phyloP scores from a whole-genome alignment of 2,113 vertebrate species.

The Nycticorax nycticorax region DNA sequence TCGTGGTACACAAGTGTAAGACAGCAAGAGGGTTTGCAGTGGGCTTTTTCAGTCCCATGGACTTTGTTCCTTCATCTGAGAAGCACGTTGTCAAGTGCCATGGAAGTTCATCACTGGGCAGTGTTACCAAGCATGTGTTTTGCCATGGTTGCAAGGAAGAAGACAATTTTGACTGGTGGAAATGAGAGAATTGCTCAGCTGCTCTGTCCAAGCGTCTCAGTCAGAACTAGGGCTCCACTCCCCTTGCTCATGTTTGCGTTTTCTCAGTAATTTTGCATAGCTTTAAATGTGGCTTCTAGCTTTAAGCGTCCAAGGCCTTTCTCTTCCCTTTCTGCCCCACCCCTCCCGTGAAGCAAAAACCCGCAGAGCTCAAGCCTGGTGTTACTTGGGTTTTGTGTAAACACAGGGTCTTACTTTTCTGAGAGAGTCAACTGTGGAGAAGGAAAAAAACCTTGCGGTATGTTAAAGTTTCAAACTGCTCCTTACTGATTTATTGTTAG shows the following conservation, averaged over 20 bases:
- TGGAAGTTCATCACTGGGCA: neutral
- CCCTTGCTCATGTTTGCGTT: neutral
- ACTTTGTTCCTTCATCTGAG: neutral
- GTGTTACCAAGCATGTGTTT: neutral
- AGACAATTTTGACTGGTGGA: neutral
- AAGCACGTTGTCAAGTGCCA: neutral
- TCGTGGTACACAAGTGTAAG: neutral
- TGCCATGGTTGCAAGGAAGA: neutral
- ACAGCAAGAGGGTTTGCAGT: neutral
- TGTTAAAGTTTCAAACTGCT: neutral
- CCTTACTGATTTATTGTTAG: neutral
- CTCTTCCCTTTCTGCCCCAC: no score
- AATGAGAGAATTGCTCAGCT: neutral
- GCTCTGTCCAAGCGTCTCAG: neutral
- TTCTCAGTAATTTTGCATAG: neutral
- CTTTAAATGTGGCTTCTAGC: neutral
- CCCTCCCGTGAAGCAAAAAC: neutral
- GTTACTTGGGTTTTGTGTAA: neutral
- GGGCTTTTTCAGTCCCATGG: neutral
- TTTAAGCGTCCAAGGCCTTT: neutral
- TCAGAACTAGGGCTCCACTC: neutral
- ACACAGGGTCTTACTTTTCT: neutral
- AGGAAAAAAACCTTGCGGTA: neutral
- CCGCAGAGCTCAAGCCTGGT: neutral
- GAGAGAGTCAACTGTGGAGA: neutral